phyloP scores from a whole-genome alignment of 2,113 vertebrate genomes.

The Engraulis encrasicolus region DNA sequence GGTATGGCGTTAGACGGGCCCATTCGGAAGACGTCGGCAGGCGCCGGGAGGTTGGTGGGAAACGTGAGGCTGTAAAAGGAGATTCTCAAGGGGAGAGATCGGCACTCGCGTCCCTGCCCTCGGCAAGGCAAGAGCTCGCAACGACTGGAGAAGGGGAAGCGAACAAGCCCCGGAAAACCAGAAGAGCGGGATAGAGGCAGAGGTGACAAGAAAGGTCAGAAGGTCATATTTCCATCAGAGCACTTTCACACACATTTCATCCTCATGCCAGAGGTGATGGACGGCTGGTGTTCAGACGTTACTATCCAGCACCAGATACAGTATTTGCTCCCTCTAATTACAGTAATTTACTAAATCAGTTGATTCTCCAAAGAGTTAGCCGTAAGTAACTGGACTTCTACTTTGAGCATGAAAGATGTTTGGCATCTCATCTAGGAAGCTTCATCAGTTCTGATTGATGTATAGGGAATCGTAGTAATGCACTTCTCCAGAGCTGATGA shows the following conservation, averaged over 20 bases:
- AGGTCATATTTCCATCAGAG: slow-evolving; percentile 42
- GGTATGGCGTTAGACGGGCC: slow-evolving; percentile 85
- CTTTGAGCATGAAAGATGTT: too few species aligned
- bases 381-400: too few species aligned
- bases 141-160: slow-evolving; percentile 85
- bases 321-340: too few species aligned
- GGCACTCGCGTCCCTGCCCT: slow-evolving; percentile 92
- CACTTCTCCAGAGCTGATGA: too few species aligned
- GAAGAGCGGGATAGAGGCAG: slow-evolving; percentile 49
- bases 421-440: too few species aligned
- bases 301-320: slow-evolving; percentile 51
- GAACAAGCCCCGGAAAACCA: slow-evolving; percentile 72
- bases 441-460: too few species aligned
- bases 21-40: slow-evolving; percentile 96
- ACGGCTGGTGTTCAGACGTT: slow-evolving; percentile 30
- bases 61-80: slow-evolving; percentile 98
- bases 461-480: too few species aligned
- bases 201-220: slow-evolving; percentile 54
- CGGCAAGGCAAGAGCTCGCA: slow-evolving; percentile 98
- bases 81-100: slow-evolving; percentile 94
- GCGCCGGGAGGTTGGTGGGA: slow-evolving; percentile 92
- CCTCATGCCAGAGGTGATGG: slow-evolving; percentile 23
- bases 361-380: too few species aligned
- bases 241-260: slow-evolving; percentile 2
- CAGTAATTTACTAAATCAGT: too few species aligned